These are phyloP conservation scores for Sebastes steindachneri DNA, from an alignment of 2,797 vertebrate genomes.

Conservation along the genomic window DNA sequence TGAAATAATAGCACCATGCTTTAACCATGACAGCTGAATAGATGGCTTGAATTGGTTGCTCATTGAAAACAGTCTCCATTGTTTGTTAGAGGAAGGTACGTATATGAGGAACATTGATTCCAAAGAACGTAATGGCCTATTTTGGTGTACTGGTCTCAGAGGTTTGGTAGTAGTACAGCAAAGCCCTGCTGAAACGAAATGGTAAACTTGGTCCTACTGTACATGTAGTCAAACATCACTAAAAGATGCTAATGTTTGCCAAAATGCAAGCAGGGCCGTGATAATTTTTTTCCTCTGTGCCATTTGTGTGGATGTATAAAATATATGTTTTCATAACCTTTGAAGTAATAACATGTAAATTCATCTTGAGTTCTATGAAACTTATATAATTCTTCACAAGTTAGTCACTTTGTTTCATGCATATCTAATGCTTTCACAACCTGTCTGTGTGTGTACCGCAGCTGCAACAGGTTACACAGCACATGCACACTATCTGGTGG, in stretches of 20 bases:
- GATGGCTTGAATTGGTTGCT: neutral
- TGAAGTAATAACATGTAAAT: neutral
- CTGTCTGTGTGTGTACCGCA: neutral
- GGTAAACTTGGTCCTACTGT: neutral
- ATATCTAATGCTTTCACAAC: neutral
- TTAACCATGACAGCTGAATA: constrained; percentile 1
- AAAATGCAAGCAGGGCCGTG: neutral
- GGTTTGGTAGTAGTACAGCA: neutral
- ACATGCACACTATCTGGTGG: constrained; percentile 52
- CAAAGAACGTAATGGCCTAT: neutral
- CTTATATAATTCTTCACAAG: neutral
- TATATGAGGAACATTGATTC: neutral
- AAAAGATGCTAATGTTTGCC: neutral
- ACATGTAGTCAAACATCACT: neutral
- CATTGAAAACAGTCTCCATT: constrained; percentile 14
- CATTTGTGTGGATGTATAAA: neutral
- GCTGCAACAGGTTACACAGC: constrained; percentile 9
- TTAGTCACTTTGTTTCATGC: neutral
- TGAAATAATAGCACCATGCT: neutral
- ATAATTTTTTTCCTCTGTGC: neutral
- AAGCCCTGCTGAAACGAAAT: neutral
- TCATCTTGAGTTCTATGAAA: neutral
- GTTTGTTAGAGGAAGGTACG: constrained; percentile 17
- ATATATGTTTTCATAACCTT: neutral
- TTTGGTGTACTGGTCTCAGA: neutral